These are phyloP conservation scores for Thymelicus lineola DNA, from an alignment of 2,888 invertebrate genomes.

Conservation along the genomic window DNA sequence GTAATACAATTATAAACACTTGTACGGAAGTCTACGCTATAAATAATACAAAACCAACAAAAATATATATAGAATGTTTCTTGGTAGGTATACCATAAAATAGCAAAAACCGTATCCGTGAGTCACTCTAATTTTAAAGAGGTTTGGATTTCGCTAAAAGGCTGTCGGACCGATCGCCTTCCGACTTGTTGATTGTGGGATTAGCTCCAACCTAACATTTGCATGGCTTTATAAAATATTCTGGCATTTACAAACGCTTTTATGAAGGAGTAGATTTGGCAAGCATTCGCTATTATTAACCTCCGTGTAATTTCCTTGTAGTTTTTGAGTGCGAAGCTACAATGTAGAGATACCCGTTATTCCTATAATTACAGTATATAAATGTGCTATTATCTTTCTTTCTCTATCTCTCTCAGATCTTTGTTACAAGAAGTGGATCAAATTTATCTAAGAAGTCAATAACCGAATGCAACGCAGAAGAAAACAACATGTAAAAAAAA, in stretches of 20 bases:
- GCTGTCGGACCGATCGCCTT: conserved; percentile 54
- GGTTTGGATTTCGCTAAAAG: conserved; percentile 54
- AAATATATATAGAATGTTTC: no score
- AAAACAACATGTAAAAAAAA: no score
- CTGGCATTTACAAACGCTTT: conserved; percentile 5
- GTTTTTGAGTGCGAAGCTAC: not conserved
- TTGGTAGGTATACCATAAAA: not conserved
- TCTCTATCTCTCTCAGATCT: no score
- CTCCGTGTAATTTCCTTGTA: not conserved
- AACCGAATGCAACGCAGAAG: no score
- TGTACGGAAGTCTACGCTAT: no score
- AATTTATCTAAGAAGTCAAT: no score
- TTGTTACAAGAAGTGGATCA: no score
- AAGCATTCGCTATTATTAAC: not conserved
- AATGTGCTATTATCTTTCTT: no score
- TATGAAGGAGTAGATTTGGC: not conserved
- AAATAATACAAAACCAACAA: no score
- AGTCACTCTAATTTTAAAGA: conserved; percentile 5
- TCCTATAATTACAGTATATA: no score
- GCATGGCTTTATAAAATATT: conserved; percentile 11
- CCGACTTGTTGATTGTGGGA: conserved; percentile 39
- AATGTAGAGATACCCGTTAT: no score
- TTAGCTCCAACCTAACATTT: conserved; percentile 26
- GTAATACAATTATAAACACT: not conserved
- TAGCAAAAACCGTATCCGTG: not conserved